phyloP scores from a whole-genome alignment of 1,140 invertebrate species.

The Tyrophagus putrescentiae region DNA sequence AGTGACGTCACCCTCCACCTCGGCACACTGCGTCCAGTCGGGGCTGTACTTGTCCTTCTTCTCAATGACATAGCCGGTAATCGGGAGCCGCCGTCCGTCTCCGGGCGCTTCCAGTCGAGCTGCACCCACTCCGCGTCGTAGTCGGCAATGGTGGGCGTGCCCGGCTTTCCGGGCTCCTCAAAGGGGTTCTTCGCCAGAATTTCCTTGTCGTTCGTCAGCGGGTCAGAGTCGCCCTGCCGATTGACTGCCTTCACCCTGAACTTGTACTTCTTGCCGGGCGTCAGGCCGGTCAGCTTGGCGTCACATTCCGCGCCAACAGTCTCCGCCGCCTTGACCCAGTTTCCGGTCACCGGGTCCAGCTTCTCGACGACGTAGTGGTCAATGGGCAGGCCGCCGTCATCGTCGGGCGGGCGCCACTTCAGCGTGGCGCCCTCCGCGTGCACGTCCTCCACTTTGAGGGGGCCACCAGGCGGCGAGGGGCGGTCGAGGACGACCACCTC shows the following conservation, averaged over 20 bases:
- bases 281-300: conserved; percentile 61
- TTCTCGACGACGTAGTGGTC: conserved; percentile 94
- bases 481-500: conserved; percentile 53
- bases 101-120: conserved; percentile 65
- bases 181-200: conserved; percentile 90
- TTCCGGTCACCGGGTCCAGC: conserved; percentile 55
- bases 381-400: conserved; percentile 88
- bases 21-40: conserved; percentile 77
- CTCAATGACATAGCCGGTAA: conserved; percentile 71
- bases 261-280: conserved; percentile 86
- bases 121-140: conserved; percentile 90
- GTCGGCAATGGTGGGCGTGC: conserved; percentile 71
- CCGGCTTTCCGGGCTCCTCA: conserved; percentile 74
- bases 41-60: conserved; percentile 83
- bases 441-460: conserved; percentile 61
- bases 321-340: conserved; percentile 86
- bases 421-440: conserved; percentile 90
- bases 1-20: conserved; percentile 61
- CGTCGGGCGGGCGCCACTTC: conserved; percentile 76
- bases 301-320: conserved; percentile 75
- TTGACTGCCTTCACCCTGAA: conserved; percentile 96
- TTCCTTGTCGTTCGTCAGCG: conserved; percentile 69
- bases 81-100: conserved; percentile 68
- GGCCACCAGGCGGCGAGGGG: conserved; percentile 24
- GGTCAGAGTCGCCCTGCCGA: conserved; percentile 86